Evolutionary conservation across 1,140 invertebrate species (phyloP), one percentile per base, ranked within the genome.

Genomic region (Atta colombica): DNA sequence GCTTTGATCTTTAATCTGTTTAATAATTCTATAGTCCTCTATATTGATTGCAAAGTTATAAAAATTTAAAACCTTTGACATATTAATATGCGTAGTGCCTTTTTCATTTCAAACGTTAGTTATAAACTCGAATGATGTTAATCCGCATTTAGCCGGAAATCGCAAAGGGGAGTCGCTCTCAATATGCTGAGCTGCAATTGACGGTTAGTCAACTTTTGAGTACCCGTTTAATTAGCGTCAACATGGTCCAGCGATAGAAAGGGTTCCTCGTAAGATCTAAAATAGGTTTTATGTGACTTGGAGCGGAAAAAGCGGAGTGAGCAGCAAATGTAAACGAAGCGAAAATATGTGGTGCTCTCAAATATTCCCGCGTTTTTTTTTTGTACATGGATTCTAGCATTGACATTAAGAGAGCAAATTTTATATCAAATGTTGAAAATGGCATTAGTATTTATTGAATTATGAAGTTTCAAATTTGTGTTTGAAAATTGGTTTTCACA

Each of bases 211-310:
- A 68, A 68, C 75, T 61, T 68, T 86, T 61, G 65, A 69, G 60
- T 61, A 45, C 65, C 3, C 14, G 35, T 68, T 86, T 86, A 78
- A 86, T 86, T 86, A 86, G 55, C 85, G 65, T 69, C 77, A 66
- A 68, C 69, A 63, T 7, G 58, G 28, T 75, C 25, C 25, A 45
- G 16, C 39, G 69, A 84, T 75, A 31, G 39, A 49, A 82, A 82
- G 55, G 55, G 80, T 61, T 75, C 45, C 74, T 61, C 55, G n/a
- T 61, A 61, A 75, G 66, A 63, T 25, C 25, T 39, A 87, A 87
- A 90, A 90, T 88, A 85, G 63, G 84, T 90, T 88, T 68, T 77
- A 78, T 28, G 84, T 69, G 74, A 87, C 78, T 90, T 88, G 35
- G 69, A 78, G 80, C 51, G 86, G 74, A 90, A 89, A 89, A 71